These are phyloP conservation scores for Euura lappo DNA, from an alignment of 1,140 invertebrate genomes.

Conservation along the genomic window DNA sequence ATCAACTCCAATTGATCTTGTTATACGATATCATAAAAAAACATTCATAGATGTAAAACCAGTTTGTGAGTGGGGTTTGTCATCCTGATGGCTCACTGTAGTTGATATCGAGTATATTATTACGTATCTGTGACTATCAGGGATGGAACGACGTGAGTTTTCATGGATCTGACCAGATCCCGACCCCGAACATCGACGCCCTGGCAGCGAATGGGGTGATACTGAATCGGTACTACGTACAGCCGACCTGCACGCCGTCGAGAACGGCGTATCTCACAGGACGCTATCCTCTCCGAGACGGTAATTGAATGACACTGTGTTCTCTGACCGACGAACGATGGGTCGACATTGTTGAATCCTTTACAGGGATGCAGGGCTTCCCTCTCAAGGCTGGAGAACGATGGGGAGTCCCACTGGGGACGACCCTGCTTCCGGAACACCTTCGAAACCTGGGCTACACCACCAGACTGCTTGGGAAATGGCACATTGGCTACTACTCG, in stretches of 20 bases:
- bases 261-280: conserved; percentile 69
- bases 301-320: conserved; percentile 43
- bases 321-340: neutral
- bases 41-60: too few species aligned
- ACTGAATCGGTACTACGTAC: conserved; percentile 66
- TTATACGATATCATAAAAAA: too few species aligned
- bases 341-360: neutral
- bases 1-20: too few species aligned
- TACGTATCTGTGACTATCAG: conserved; percentile 45
- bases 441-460: conserved; percentile 51
- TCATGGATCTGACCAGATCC: conserved; percentile 71
- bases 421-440: conserved; percentile 65
- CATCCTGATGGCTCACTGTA: too few species aligned
- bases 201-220: conserved; percentile 68
- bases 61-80: too few species aligned
- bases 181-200: conserved; percentile 72
- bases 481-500: conserved; percentile 54
- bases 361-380: conserved; percentile 68
- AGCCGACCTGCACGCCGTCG: conserved; percentile 68
- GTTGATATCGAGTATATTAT: neutral
- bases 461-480: conserved; percentile 56
- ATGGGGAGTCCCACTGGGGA: conserved; percentile 64
- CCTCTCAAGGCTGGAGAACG: conserved; percentile 63
- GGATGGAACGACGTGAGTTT: conserved; percentile 78
- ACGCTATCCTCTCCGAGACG: conserved; percentile 67